Percentiles rank a stretch among this genome's conserved stretches.
phyloP scores from a whole-genome alignment of 2,888 invertebrate genomes.

The Hirtodrosophila histrioides region DNA sequence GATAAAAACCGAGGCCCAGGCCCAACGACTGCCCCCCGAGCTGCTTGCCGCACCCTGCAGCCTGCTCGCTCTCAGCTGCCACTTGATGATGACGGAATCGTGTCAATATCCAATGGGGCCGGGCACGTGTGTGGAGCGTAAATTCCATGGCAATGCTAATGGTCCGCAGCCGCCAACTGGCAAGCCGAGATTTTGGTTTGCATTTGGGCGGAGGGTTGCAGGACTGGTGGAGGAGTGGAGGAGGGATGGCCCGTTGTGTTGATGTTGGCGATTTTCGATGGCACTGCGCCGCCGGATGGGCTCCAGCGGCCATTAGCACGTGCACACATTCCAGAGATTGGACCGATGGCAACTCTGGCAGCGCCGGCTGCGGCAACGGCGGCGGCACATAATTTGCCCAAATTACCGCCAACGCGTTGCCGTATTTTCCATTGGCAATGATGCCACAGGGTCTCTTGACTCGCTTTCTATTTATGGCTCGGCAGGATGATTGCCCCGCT shows the following conservation, averaged over 20 bases:
- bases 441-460: slow-evolving; percentile 61
- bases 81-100: slow-evolving; percentile 71
- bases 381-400: slow-evolving; percentile 78
- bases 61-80: slow-evolving; percentile 38
- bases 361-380: slow-evolving; percentile 18
- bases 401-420: slow-evolving; percentile 79
- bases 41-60: neutral
- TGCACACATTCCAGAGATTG: slow-evolving; percentile 82
- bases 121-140: slow-evolving; percentile 64
- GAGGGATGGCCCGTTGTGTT: slow-evolving; percentile 28
- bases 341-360: slow-evolving; percentile 46
- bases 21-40: neutral
- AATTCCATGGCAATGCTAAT: slow-evolving; percentile 67
- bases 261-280: slow-evolving; percentile 53
- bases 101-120: slow-evolving; percentile 65
- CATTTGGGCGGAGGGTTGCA: slow-evolving; percentile 14
- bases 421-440: slow-evolving; percentile 72
- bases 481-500: slow-evolving; percentile 35
- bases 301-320: slow-evolving; percentile 83
- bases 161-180: slow-evolving; percentile 58
- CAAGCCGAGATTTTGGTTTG: slow-evolving; percentile 65
- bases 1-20: slow-evolving; percentile 18
- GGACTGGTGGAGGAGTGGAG: neutral
- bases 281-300: slow-evolving; percentile 13
- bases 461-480: slow-evolving; percentile 58